These are phyloP conservation scores for Delphinus delphis DNA, from an alignment of 2,113 vertebrate genomes.

Conservation along the genomic window DNA sequence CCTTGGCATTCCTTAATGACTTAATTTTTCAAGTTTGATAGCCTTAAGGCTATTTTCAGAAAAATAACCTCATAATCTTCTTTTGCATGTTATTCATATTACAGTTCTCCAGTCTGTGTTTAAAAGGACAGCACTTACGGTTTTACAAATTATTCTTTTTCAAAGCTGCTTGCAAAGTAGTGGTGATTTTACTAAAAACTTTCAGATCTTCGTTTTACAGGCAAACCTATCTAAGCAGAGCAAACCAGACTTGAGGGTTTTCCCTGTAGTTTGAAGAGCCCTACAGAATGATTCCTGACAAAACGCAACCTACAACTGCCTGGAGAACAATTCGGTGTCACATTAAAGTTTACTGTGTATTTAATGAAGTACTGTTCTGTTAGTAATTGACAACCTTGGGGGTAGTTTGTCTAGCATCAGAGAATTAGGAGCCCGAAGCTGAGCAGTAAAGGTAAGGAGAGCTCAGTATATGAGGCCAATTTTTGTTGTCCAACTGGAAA, in stretches of 20 bases:
- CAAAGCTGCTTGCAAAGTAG: neutral
- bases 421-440: neutral
- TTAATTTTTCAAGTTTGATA: neutral
- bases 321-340: neutral
- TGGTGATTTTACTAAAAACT: constrained; percentile 51
- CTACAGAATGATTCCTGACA: constrained; percentile 9
- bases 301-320: constrained; percentile 1
- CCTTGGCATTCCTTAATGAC: neutral
- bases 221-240: constrained; percentile 33
- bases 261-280: constrained; percentile 41
- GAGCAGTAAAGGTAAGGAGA: constrained; percentile 10
- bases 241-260: constrained; percentile 34
- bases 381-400: neutral
- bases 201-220: constrained; percentile 70
- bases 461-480: neutral
- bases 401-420: neutral
- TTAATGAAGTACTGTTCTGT: neutral
- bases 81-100: neutral
- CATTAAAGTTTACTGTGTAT: neutral
- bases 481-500: neutral
- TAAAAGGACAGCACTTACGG: neutral
- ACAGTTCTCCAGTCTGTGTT: neutral
- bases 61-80: neutral
- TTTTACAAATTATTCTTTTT: neutral
- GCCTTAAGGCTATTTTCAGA: neutral